phyloP scores from a whole-genome alignment of 2,888 invertebrate genomes.

The Protonemura montana region DNA sequence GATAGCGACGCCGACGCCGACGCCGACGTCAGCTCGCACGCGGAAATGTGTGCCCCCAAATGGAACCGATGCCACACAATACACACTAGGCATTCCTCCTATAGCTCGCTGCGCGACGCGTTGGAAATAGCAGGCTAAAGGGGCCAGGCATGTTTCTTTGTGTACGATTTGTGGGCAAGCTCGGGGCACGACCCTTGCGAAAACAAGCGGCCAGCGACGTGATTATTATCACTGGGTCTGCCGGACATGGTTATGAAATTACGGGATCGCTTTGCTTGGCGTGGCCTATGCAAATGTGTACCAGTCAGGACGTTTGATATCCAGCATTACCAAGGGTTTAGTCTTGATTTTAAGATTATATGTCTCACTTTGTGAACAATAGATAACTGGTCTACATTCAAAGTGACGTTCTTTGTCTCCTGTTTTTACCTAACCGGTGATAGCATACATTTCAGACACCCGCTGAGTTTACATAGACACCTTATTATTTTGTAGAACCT shows the following conservation, averaged over 20 bases:
- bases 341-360: too few relatives aligned
- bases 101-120: background rate
- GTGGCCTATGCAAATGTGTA: background rate
- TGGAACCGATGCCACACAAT: slow-evolving; percentile 22
- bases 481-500: too few relatives aligned
- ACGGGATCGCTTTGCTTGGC: background rate
- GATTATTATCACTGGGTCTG: background rate
- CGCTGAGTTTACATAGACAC: background rate
- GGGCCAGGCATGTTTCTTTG: slow-evolving; percentile 1
- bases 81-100: slow-evolving; percentile 4
- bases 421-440: too few relatives aligned
- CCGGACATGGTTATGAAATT: background rate
- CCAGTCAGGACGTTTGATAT: background rate
- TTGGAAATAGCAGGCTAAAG: background rate
- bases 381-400: too few relatives aligned
- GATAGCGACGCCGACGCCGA: slow-evolving; percentile 22
- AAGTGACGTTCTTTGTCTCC: too few relatives aligned
- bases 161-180: background rate
- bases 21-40: slow-evolving; percentile 9
- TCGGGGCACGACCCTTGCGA: background rate
- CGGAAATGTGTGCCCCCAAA: slow-evolving; percentile 22
- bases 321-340: background rate
- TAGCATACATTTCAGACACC: too few relatives aligned
- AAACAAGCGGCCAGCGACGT: background rate
- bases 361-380: too few relatives aligned